Base-by-base conservation (phyloP, 2,888 invertebrate genomes). In the Syrphus vitripennis region DNA sequence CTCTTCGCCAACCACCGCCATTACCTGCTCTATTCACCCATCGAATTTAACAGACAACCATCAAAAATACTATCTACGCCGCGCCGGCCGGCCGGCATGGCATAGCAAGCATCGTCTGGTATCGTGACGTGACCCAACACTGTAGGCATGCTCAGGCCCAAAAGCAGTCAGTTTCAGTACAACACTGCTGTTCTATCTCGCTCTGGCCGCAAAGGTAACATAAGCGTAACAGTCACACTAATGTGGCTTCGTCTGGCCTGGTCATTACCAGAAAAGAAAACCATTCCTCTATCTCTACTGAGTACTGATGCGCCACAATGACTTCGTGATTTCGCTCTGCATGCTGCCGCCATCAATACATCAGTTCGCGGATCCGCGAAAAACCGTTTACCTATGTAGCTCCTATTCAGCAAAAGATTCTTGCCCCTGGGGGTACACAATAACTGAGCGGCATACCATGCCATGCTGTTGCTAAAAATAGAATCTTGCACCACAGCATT, bases 51-150 rank as follows among this genome's bases (percentile, higher is more conserved):
- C 24, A 71, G 63, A 42, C 82, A 48, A 79, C 53, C 50, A 80
- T 75, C 65, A 76, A 80, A 80, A 80, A 70, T 80, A 65, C 19
- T 69, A 78, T 70, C 83, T 69, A 53, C 59, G 75, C 78, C 83
- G 83, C n/a, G 79, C 84, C 84, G 84, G 81, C 84, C 71, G 76
- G 81, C 81, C 19, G 50, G n/a, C 24, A 50, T n/a, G 16, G 50
- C 67, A 75, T 61, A 53, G 65, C 48, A 48, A 65, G 16, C 50
- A 16, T n/a, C 0, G 40, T 40, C 50, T 78, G 69, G 74, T 70
- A 84, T 84, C 84, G 76, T 84, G 84, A 84, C 84, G 76, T 84
- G 84, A 84, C 84, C 84, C 84, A 84, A 81, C 84, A 71, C 84
- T 76, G 42, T 61, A 77, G 76, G 84, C 84, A 77, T 72, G 76